Evolutionary conservation across 2,113 vertebrate genomes (phyloP).

Genomic region (Plecturocebus donacophilus): DNA sequence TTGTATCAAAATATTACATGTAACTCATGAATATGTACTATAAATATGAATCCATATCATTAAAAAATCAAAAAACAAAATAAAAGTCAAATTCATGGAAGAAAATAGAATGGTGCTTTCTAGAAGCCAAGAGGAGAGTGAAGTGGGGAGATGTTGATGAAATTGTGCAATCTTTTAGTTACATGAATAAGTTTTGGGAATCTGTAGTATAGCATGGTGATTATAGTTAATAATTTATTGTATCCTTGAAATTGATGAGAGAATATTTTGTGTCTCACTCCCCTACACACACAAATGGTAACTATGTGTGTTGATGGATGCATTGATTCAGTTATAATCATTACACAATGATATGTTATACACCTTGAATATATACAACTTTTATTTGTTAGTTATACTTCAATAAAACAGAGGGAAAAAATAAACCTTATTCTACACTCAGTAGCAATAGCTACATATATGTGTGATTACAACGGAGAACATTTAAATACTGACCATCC

Average conservation of each 20-base stretch:
- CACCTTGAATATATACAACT: neutral
- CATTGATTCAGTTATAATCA: neutral
- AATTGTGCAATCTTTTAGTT: neutral
- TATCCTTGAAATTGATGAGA: neutral
- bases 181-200: neutral
- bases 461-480: neutral
- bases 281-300: neutral
- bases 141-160: neutral
- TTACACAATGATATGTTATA: neutral
- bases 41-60: neutral
- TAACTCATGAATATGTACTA: neutral
- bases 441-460: neutral
- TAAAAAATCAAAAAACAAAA: neutral
- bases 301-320: neutral
- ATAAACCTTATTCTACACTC: neutral
- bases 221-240: neutral
- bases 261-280: neutral
- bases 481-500: neutral
- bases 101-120: neutral
- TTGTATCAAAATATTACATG: neutral
- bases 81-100: neutral
- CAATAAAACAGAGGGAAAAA: neutral
- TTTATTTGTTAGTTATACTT: neutral
- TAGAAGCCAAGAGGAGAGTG: neutral
- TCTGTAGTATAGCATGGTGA: neutral